Evolutionary conservation across 2,113 vertebrate genomes (phyloP).

Genomic region (Halichoerus grypus): DNA sequence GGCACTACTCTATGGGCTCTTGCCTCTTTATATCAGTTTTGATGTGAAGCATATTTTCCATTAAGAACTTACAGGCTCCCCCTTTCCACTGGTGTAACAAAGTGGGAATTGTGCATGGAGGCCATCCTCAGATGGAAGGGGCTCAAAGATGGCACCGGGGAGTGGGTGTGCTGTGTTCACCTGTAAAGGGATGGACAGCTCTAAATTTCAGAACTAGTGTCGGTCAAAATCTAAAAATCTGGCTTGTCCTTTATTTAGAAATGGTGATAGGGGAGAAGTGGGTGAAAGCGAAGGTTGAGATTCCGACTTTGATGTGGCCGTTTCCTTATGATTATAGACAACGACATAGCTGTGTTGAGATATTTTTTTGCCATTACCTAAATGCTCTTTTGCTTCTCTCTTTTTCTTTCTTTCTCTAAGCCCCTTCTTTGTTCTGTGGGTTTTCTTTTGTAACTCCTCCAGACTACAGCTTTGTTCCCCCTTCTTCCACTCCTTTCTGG

Average conservation of each 20-base stretch:
- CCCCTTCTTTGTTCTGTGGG: constrained; percentile 96
- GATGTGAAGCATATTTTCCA: background rate
- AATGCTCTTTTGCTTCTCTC: constrained; percentile 90
- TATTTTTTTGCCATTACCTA: constrained; percentile 86
- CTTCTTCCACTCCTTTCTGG: constrained; percentile 99
- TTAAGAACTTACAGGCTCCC: background rate
- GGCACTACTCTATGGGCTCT: background rate
- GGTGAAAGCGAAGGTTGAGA: constrained; percentile 50
- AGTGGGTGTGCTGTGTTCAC: background rate
- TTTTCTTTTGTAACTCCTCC: constrained; percentile 98
- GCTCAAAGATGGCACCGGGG: background rate
- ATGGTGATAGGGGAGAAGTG: constrained; percentile 52
- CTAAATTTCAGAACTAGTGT: constrained; percentile 7
- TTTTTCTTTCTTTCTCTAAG: constrained; percentile 92
- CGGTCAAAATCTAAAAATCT: constrained; percentile 39
- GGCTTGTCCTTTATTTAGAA: constrained; percentile 66
- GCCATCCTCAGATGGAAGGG: too few relatives aligned
- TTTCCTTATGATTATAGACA: constrained; percentile 82
- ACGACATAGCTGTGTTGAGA: constrained; percentile 81
- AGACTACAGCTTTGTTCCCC: constrained; percentile 99
- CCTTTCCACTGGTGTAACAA: background rate
- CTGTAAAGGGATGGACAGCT: background rate
- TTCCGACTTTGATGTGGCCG: constrained; percentile 55
- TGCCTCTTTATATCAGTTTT: background rate
- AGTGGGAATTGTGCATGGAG: background rate